These are phyloP conservation scores for Drosophila anomelani DNA, from an alignment of 2,888 invertebrate species.

Conservation along the genomic window DNA sequence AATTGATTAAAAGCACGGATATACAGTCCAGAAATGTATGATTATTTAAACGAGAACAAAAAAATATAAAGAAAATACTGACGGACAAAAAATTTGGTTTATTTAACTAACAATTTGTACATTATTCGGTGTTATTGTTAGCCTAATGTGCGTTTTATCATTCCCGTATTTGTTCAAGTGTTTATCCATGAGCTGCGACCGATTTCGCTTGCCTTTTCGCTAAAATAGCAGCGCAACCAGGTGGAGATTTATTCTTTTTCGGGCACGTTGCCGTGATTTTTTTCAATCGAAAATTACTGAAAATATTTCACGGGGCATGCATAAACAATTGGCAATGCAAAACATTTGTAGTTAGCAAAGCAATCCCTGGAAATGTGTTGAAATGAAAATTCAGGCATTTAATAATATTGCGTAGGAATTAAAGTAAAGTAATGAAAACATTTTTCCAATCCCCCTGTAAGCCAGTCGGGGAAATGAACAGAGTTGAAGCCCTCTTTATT, in stretches of 20 bases:
- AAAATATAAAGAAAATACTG: not conserved
- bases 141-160: constrained; percentile 59
- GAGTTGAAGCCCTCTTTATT: constrained; percentile 5
- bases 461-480: not conserved
- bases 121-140: constrained; percentile 60
- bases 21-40: not conserved
- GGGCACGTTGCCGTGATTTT: constrained; percentile 36
- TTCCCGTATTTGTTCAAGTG: constrained; percentile 54
- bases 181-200: constrained; percentile 35
- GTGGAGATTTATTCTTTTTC: constrained; percentile 37
- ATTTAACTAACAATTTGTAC: constrained; percentile 58
- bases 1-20: not conserved
- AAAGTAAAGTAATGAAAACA: not conserved
- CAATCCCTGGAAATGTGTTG: constrained; percentile 6
- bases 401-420: constrained; percentile 5
- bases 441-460: not conserved
- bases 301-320: constrained; percentile 39
- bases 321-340: constrained; percentile 42
- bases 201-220: constrained; percentile 13
- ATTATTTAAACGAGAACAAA: constrained; percentile 12
- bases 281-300: not conserved
- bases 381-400: constrained; percentile 17
- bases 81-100: constrained; percentile 32
- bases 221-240: constrained; percentile 36
- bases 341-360: constrained; percentile 19